Base-by-base conservation (phyloP, 2,113 vertebrate genomes). In the Corynorhinus townsendii region DNA sequence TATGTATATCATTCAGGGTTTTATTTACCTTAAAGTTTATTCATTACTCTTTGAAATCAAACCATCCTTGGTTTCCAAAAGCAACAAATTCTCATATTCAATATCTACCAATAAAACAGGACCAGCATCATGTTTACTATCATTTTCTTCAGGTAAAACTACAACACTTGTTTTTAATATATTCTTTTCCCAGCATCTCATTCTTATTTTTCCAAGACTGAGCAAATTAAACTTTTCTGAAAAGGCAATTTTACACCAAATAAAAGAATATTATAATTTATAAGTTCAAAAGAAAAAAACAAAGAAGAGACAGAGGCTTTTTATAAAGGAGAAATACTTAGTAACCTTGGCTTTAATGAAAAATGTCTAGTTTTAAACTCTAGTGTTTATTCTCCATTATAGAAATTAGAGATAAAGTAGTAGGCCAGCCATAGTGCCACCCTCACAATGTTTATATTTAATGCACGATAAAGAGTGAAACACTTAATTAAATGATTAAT, bases 121-220 rank as follows among this genome's bases (percentile, higher is more conserved):
- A 86, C 33, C 35, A 94, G 9, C 16, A 56, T 26, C 76, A 64
- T 35, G 52, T 64, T 66, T 80, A 35, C 80, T 85, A 83, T 24
- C 35, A 76, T 33, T 83, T 92, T 91, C n/a, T 93, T 92, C 43
- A 88, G 30, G 11, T 38, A 94, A 85, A 80, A 59, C 56, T 89
- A 43, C 26, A 56, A 90, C 93, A 68, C 49, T 54, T 59, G 7
- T 33, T 47, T 71, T 52, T 77, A 33, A 68, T 54, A 95, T 72
- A 28, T 4, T 80, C 24, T 82, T 82, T 93, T 22, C 28, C n/a
- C 47, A 88, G 5, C 5, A 84, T 24, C 62, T 40, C 26, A 75
- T 33, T 80, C 24, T 84, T 92, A 81, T 85, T 89, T 89, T 91
- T 86, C 38, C 30, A n/a, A 73, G 22, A 49, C 33, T 87, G 43